phyloP scores from a whole-genome alignment of 2,113 vertebrate genomes.

The Zapornia atra region DNA sequence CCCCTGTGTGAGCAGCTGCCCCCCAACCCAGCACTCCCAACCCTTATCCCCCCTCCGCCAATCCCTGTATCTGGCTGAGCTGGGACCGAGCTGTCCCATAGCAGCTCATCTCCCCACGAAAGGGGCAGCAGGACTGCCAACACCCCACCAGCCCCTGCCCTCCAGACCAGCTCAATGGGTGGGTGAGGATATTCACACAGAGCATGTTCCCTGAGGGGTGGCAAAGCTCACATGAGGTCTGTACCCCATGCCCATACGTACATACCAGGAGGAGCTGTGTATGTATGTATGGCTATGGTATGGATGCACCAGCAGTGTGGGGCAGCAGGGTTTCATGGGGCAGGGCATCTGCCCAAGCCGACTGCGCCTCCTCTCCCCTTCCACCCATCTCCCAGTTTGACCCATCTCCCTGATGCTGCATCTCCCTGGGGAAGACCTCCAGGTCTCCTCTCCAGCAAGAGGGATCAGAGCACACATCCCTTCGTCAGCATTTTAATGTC shows the following conservation, averaged over 20 bases:
- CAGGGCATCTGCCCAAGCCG: fast-evolving
- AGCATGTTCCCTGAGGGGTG: background rate
- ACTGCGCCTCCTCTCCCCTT: background rate
- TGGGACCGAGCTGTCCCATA: background rate
- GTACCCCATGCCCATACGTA: background rate
- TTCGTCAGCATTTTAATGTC: background rate
- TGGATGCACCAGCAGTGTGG: background rate
- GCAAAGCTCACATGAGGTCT: background rate
- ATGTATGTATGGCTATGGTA: background rate
- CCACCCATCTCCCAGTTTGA: background rate
- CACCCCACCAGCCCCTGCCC: background rate
- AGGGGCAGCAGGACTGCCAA: background rate
- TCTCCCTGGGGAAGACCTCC: background rate
- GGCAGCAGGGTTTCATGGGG: background rate
- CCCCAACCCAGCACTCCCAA: background rate
- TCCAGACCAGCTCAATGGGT: background rate
- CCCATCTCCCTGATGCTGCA: background rate
- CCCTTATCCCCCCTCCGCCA: background rate
- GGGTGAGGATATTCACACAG: background rate
- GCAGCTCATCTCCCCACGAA: background rate
- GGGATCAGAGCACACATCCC: background rate
- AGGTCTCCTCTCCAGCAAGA: background rate
- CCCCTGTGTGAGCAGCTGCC: background rate
- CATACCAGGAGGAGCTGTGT: background rate
- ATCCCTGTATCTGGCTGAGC: background rate